phyloP scores from a whole-genome alignment of 2,797 vertebrate species.

The Pteronotus mesoamericanus region DNA sequence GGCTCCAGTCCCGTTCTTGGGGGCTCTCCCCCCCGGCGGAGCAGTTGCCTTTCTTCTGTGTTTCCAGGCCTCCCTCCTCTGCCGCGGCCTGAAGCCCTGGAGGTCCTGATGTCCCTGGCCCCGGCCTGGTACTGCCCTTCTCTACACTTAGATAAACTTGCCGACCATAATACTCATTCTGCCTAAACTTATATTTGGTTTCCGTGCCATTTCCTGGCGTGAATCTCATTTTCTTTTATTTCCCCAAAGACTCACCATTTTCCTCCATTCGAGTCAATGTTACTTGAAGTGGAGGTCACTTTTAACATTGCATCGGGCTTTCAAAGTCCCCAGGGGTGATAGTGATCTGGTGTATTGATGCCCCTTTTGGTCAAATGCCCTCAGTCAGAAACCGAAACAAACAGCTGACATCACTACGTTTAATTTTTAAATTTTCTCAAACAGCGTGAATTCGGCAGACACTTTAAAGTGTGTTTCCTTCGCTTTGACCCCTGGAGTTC shows the following conservation, averaged over 20 bases:
- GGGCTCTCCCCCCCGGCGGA: neutral
- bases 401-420: neutral
- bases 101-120: too few species aligned
- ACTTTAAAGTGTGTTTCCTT: neutral
- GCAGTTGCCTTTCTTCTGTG: neutral
- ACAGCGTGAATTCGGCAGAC: rapidly evolving
- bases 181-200: neutral
- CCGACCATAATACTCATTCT: neutral
- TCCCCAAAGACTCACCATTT: neutral
- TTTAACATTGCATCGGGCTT: neutral
- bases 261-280: rapidly evolving
- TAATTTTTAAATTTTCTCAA: neutral
- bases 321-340: neutral
- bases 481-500: neutral
- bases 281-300: too few species aligned
- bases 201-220: neutral
- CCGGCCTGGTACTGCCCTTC: rapidly evolving
- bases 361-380: neutral
- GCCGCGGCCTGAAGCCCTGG: neutral
- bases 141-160: neutral
- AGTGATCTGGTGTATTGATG: neutral
- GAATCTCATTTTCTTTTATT: neutral
- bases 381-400: neutral
- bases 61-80: neutral
- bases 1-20: rapidly evolving